phyloP scores from a whole-genome alignment of 2,888 invertebrate species.

The Epistrophella euchroma region DNA sequence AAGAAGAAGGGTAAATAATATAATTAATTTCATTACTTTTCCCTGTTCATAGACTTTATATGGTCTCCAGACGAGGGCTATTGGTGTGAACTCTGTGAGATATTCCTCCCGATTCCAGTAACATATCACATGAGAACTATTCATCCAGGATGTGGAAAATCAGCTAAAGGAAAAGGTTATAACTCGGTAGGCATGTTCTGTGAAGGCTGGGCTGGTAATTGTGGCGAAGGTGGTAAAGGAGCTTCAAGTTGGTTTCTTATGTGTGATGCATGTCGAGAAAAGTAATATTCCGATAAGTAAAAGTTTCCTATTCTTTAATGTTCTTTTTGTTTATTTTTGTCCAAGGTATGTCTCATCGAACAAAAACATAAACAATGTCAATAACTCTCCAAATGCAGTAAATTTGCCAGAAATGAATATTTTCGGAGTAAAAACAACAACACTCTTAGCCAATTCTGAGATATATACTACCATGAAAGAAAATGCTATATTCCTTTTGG shows the following conservation, averaged over 20 bases:
- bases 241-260: constrained; percentile 95
- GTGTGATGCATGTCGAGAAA: constrained; percentile 95
- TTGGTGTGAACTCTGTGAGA: constrained; percentile 94
- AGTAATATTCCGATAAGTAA: constrained; percentile 84
- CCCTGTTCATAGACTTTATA: neutral
- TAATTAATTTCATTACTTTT: neutral
- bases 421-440: constrained; percentile 82
- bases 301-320: neutral
- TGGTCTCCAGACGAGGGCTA: constrained; percentile 81
- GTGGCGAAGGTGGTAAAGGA: constrained; percentile 93
- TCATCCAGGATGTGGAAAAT: constrained; percentile 96
- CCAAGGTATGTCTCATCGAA: constrained; percentile 80
- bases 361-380: constrained; percentile 82
- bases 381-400: constrained; percentile 81
- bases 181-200: constrained; percentile 95
- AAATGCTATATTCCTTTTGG: constrained; percentile 96
- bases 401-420: constrained; percentile 82
- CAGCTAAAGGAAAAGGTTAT: constrained; percentile 94
- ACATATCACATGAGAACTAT: constrained; percentile 95
- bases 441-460: constrained; percentile 82
- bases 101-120: constrained; percentile 89
- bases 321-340: neutral
- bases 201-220: constrained; percentile 94
- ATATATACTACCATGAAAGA: constrained; percentile 90
- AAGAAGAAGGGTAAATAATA: constrained; percentile 80